A percentile compares a stretch with the other conserved stretches of the same genome.
These are phyloP conservation scores for Gobio occitaniae DNA, from an alignment of 2,797 vertebrate species.

Conservation along the genomic window DNA sequence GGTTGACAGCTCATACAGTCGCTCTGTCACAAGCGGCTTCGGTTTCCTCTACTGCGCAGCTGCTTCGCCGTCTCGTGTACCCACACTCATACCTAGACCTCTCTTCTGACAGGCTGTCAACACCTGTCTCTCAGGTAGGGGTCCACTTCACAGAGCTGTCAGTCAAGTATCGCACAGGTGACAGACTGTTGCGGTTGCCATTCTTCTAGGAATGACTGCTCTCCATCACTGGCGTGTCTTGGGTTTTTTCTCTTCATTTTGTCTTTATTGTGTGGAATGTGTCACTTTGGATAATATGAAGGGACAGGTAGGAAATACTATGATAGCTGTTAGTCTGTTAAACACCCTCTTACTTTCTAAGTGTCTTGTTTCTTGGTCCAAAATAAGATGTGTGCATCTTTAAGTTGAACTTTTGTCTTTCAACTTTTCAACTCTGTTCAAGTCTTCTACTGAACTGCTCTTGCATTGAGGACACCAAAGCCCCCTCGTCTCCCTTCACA, in stretches of 20 bases:
- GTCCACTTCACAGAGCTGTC: constrained; percentile 25
- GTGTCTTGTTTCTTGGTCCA: background rate
- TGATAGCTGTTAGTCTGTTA: background rate
- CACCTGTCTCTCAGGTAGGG: constrained; percentile 33
- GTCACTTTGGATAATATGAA: background rate
- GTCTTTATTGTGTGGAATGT: background rate
- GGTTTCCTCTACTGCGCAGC: background rate
- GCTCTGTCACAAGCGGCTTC: constrained; percentile 4
- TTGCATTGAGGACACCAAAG: constrained; percentile 8
- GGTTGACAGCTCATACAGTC: constrained; percentile 30
- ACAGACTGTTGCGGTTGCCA: background rate
- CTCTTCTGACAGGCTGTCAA: constrained; percentile 13
- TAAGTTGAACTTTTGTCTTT: background rate
- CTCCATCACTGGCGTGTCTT: background rate
- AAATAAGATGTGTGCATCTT: background rate
- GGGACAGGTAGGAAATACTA: background rate
- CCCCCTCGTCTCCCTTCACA: constrained; percentile 12
- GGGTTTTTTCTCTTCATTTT: background rate
- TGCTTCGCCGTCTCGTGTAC: background rate
- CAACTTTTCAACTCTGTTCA: background rate
- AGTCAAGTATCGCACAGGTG: constrained; percentile 14
- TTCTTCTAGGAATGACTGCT: background rate
- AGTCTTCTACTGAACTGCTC: background rate
- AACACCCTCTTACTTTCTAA: background rate
- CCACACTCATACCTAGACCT: constrained; percentile 4